These are phyloP conservation scores for Donacobius atricapilla DNA, from an alignment of 2,113 vertebrate species.

Conservation along the genomic window DNA sequence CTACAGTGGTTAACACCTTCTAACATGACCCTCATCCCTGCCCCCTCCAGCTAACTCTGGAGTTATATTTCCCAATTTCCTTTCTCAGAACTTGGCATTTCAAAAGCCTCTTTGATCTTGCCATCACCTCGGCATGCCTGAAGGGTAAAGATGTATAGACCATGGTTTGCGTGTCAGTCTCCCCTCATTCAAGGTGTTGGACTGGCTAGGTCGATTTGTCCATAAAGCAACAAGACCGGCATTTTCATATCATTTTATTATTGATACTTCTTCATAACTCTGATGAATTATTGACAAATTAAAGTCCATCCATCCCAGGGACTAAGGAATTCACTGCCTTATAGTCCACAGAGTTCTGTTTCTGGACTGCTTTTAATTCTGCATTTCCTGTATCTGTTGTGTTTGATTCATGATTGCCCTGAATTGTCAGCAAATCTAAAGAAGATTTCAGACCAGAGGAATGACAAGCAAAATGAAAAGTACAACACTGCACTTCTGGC, in stretches of 20 bases:
- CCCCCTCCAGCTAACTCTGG: slow-evolving; percentile 58
- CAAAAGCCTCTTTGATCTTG: slow-evolving; percentile 67
- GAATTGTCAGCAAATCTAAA: background rate
- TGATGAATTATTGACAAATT: background rate
- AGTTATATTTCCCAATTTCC: slow-evolving; percentile 69
- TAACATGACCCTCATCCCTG: slow-evolving; percentile 60
- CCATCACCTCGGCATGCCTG: slow-evolving; percentile 49
- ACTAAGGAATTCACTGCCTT: background rate
- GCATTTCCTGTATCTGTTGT: background rate
- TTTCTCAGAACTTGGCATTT: slow-evolving; percentile 67
- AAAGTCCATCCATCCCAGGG: background rate
- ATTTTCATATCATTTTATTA: background rate
- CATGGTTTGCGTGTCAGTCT: slow-evolving; percentile 39
- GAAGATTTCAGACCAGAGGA: background rate
- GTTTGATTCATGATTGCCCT: background rate
- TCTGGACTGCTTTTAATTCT: background rate
- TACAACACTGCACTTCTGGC: background rate
- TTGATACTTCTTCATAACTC: background rate
- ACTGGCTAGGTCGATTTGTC: background rate
- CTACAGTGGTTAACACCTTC: slow-evolving; percentile 67
- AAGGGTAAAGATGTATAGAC: slow-evolving; percentile 61
- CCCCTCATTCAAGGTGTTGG: slow-evolving; percentile 57
- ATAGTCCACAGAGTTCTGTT: background rate
- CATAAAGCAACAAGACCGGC: background rate
- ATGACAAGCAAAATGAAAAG: background rate